Evolutionary conservation across 2,113 vertebrate species (phyloP), one percentile per base, ranked within the genome.

Genomic region (Rhipidura dahli): DNA sequence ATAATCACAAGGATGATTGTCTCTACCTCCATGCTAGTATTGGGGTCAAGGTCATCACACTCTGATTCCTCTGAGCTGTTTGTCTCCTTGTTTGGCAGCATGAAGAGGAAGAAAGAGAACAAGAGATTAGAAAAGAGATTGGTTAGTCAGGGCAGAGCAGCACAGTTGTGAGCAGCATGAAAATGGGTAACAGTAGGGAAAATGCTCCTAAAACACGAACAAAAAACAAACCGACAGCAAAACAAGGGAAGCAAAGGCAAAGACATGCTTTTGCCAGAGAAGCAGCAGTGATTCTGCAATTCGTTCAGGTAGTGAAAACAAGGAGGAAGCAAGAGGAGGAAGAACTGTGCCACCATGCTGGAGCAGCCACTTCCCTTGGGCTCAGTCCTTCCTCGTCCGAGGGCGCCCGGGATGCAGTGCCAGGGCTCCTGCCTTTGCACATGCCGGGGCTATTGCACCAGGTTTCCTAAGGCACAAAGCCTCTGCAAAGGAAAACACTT

Each of bases 21-120:
- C 96, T 98, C 98, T 99, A 99, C 99, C 99, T 99, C 99, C 99
- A 99, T 99, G 96, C 99, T 99, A 94, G 99, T 99, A 98, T 99
- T 99, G 97, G 99, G 99, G 96, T 99, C 99, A 96, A 99, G 98
- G 97, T 99, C 99, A 94, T 99, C 99, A 97, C 99, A 99, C 96
- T 99, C 99, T 45, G 99, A 99, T 97, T 99, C 99, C 96, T 99
- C 99, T 89, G 99, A 99, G 89, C 99, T 99, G 98, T 99, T 98
- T 96, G 98, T 98, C 96, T 99, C 99, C 99, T 99, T 98, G 97
- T 96, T 94, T 96, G 97, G 98, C 98, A 98, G 98, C 98, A 97
- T 98, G 98, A 96, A 97, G 94, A 93, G 94, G 98, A 94, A 98
- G 98, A 98, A 94, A 98, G 94, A 98, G 96, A 98, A 95, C 57